Base-by-base conservation (phyloP, 2,797 vertebrate species). In the Sebastes trivittatus region DNA sequence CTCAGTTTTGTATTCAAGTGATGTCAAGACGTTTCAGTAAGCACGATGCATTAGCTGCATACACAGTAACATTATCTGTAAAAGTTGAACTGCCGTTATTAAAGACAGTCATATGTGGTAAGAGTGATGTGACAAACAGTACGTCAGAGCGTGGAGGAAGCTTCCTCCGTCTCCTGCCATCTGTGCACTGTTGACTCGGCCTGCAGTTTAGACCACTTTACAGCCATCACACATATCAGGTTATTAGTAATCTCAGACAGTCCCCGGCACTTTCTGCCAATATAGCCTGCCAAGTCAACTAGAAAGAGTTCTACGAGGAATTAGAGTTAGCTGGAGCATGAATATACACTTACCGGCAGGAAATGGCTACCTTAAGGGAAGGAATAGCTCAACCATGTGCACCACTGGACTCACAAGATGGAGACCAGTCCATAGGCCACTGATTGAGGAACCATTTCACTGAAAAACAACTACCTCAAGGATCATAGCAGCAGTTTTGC, bases 101-200 rank as follows among this genome's bases (percentile, higher is more conserved):
- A 38, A 30, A 60, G 18, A 38, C 32, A 66, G 49, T 20, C 1
- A 1, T 36, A 49, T 6, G 36, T 74, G 60, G 52, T 79, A 60
- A 71, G 16, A 56, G 49, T 22, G 61, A 72, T 63, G 25, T 73
- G 67, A 80, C 62, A 69, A 73, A 78, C 82, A 70, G 61, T 11
- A 52, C 68, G 56, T 68, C n/a, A 72, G 55, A 9, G 34, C 6
- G 38, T 54, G 13, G 38, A 42, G 29, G 32, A 62, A 18, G 32
- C 25, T 69, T 63, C 55, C 61, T 49, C 70, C 59, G 27, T 69
- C 52, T 55, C 22, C 16, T 18, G 30, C 80, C 72, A 84, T 87
- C 88, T 91, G 85, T 75, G 74, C 75, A 13, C 62, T 88, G 85
- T 90, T 91, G 84, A 91, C 76, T 72, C 56, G 63, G 30, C 11